Evolutionary conservation across 2,113 vertebrate species (phyloP).

Genomic region (Paralichthys olivaceus): DNA sequence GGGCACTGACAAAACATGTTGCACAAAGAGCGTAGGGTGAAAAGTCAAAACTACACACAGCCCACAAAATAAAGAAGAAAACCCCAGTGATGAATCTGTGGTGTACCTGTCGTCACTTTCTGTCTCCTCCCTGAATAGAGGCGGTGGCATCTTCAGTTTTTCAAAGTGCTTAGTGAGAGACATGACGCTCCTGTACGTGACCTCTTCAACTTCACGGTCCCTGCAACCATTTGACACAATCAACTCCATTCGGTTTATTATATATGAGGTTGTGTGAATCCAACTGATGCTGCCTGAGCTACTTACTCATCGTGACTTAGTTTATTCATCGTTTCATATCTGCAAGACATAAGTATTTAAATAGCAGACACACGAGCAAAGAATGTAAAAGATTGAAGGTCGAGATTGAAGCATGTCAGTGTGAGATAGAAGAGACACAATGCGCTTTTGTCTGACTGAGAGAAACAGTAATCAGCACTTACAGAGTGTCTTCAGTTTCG

Average conservation of each 20-base stretch:
- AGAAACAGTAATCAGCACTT: slow-evolving; percentile 43
- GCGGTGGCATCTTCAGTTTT: slow-evolving; percentile 23
- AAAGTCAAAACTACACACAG: slow-evolving; percentile 26
- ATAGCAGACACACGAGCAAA: not conserved
- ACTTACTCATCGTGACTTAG: rapidly evolving
- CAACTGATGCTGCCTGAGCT: slow-evolving; percentile 40
- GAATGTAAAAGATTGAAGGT: not conserved
- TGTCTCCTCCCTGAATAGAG: slow-evolving; percentile 3
- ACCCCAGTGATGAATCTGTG: not conserved
- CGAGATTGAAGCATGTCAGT: not conserved
- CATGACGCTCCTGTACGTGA: slow-evolving; percentile 12
- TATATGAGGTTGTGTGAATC: not conserved
- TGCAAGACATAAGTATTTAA: slow-evolving; percentile 14
- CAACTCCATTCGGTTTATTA: not conserved
- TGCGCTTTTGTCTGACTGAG: not conserved
- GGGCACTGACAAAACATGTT: slow-evolving; percentile 28
- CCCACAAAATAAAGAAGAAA: not conserved
- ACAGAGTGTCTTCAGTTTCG: slow-evolving; percentile 47
- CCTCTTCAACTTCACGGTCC: slow-evolving; percentile 26
- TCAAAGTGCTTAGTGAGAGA: slow-evolving; percentile 28
- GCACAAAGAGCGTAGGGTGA: slow-evolving; percentile 3
- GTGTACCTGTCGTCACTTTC: slow-evolving; percentile 44
- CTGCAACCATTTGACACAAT: slow-evolving; percentile 21
- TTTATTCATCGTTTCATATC: slow-evolving; percentile 54
- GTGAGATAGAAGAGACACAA: no score